Evolutionary conservation across 2,113 vertebrate genomes (phyloP).

Genomic region (Menidia beryllina): DNA sequence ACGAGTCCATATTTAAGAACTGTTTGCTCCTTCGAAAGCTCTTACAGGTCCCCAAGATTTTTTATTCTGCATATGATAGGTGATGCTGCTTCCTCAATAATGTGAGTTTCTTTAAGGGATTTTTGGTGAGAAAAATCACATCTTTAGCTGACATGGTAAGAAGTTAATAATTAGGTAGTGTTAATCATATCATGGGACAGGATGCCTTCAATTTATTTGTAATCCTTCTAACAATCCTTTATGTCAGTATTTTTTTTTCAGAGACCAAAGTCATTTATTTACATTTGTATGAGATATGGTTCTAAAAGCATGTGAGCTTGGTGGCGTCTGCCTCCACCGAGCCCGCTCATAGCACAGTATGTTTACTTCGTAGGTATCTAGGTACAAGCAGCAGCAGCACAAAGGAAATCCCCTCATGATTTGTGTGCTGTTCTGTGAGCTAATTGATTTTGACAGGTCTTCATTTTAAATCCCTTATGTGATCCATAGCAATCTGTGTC

Average conservation of each 20-base stretch:
- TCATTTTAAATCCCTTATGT: constrained; percentile 76
- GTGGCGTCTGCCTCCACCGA: background rate
- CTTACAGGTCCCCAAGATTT: too few species aligned
- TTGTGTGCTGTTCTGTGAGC: constrained; percentile 62
- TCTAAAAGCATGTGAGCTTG: background rate
- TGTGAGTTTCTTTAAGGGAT: too few species aligned
- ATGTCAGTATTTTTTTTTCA: too few species aligned
- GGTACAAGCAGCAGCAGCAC: constrained; percentile 24
- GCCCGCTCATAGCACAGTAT: background rate
- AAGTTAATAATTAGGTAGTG: too few species aligned
- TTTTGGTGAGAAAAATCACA: too few species aligned
- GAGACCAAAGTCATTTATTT: background rate
- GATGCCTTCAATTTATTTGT: too few species aligned
- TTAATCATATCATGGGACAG: too few species aligned
- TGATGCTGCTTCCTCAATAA: too few species aligned
- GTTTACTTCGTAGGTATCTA: background rate
- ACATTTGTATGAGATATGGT: background rate
- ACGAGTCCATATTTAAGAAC: background rate
- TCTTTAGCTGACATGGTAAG: too few species aligned
- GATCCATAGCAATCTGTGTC: constrained; percentile 48
- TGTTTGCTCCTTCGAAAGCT: background rate
- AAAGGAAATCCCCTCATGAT: constrained; percentile 81
- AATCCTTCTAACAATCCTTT: too few species aligned
- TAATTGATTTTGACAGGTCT: constrained; percentile 75
- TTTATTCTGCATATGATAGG: too few species aligned